Evolutionary conservation across 2,888 invertebrate species (phyloP).

Genomic region (Alsophila aescularia): DNA sequence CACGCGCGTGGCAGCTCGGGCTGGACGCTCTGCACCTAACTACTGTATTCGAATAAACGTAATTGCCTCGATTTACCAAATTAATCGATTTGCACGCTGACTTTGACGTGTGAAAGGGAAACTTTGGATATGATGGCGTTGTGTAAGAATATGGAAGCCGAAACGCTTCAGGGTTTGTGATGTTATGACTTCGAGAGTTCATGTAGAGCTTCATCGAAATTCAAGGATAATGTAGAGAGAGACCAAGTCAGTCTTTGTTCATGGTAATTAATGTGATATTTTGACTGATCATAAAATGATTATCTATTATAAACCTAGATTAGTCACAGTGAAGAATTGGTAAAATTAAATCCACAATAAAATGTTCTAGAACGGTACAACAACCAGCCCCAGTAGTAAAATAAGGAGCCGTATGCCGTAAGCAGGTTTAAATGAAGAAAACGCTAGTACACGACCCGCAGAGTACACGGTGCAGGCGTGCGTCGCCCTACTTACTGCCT

Average conservation of each 20-base stretch:
- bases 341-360: too few relatives aligned
- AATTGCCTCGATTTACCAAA: constrained; percentile 29
- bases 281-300: too few relatives aligned
- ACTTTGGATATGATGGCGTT: constrained; percentile 4
- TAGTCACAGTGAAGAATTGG: too few relatives aligned
- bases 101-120: constrained; percentile 14
- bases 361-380: not conserved
- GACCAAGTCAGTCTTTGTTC: too few relatives aligned
- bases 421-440: constrained; percentile 17
- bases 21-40: constrained; percentile 15
- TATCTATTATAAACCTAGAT: too few relatives aligned
- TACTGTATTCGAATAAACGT: constrained; percentile 28
- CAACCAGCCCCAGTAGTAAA: too few relatives aligned
- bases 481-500: constrained; percentile 23
- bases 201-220: too few relatives aligned
- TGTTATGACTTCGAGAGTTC: too few relatives aligned
- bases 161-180: too few relatives aligned
- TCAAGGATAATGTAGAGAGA: too few relatives aligned
- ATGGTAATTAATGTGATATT: too few relatives aligned
- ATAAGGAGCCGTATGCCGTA: constrained; percentile 5
- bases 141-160: too few relatives aligned
- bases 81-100: constrained; percentile 33
- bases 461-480: constrained; percentile 15
- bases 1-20: constrained; percentile 23
- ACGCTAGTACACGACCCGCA: constrained; percentile 16